Conservation (phyloP, 1,140 invertebrate species). For the Halesus radiatus region DNA sequence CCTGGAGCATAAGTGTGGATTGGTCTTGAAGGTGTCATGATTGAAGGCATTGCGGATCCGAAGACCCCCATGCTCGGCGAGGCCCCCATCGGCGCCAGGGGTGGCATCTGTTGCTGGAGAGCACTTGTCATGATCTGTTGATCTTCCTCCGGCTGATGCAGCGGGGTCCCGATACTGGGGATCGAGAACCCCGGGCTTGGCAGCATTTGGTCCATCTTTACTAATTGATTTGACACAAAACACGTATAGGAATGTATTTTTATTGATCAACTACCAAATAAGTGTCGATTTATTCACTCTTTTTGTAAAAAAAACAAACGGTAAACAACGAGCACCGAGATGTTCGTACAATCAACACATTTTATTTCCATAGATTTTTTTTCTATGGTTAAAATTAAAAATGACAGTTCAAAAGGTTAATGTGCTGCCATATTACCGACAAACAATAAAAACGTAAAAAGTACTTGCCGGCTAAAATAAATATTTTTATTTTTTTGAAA, state of each 20-base stretch:
- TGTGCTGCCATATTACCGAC: background rate
- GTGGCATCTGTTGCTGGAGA: slow-evolving; percentile 77
- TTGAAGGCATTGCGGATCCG: slow-evolving; percentile 66
- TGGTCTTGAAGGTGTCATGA: slow-evolving; percentile 76
- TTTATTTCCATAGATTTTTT: background rate
- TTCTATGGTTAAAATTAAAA: background rate
- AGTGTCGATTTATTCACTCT: background rate
- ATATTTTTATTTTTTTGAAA: too few relatives aligned
- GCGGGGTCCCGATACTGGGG: slow-evolving; percentile 89
- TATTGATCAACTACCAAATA: background rate
- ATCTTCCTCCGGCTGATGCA: slow-evolving; percentile 93
- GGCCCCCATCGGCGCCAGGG: slow-evolving; percentile 73
- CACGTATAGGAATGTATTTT: background rate
- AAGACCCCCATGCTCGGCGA: slow-evolving; percentile 69
- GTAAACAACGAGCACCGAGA: background rate
- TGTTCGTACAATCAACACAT: too few relatives aligned
- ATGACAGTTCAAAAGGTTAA: background rate
- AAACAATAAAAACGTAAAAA: too few relatives aligned
- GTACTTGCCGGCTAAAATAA: too few relatives aligned
- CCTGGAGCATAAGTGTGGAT: slow-evolving; percentile 80
- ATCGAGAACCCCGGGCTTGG: slow-evolving; percentile 91
- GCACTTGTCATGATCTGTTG: slow-evolving; percentile 88
- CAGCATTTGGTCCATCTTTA: slow-evolving; percentile 88
- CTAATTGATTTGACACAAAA: background rate
- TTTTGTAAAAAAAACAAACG: background rate